phyloP scores from a whole-genome alignment of 2,888 invertebrate species.

The Amphiduros pacificus region DNA sequence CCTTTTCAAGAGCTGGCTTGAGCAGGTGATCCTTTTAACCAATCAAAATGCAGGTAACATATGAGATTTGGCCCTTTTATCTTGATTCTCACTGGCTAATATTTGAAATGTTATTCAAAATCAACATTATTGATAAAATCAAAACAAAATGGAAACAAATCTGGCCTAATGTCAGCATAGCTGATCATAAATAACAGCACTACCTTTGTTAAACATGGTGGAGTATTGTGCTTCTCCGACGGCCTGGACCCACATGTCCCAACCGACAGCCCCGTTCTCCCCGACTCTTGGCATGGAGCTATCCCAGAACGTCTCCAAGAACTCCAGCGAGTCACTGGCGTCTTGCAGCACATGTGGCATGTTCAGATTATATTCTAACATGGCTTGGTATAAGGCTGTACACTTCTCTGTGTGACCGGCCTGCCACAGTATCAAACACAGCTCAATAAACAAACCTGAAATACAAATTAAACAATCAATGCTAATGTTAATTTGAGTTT shows the following conservation, averaged over 20 bases:
- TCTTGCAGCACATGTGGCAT: constrained; percentile 40
- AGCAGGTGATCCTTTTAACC: no score
- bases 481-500: neutral
- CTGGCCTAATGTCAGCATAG: no score
- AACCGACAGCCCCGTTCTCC: constrained; percentile 53
- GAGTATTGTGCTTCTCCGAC: constrained; percentile 15
- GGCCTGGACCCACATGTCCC: constrained; percentile 46
- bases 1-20: no score
- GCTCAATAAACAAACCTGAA: constrained; percentile 54
- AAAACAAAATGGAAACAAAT: no score
- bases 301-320: constrained; percentile 61
- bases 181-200: no score
- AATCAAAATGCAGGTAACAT: no score
- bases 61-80: no score
- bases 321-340: constrained; percentile 39
- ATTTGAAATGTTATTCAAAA: no score
- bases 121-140: no score
- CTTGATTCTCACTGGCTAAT: no score
- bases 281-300: constrained; percentile 57
- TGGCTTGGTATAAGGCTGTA: constrained; percentile 57
- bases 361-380: constrained; percentile 60
- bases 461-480: constrained; percentile 12
- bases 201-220: no score
- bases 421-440: constrained; percentile 54
- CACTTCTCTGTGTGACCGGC: constrained; percentile 60